Evolutionary conservation across 2,797 vertebrate species (phyloP).

Genomic region (Heteromormyrus szaboi): DNA sequence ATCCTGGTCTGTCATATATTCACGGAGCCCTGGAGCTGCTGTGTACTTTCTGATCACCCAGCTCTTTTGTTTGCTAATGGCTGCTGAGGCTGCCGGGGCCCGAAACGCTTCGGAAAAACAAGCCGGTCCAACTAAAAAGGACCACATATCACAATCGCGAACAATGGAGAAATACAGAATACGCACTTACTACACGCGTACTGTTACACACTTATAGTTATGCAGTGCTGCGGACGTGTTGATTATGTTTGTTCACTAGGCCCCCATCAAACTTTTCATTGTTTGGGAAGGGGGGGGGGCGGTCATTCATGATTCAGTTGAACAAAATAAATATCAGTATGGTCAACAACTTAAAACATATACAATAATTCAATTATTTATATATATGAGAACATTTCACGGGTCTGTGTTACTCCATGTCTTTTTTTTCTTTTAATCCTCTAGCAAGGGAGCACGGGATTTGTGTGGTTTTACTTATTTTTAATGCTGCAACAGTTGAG

Average conservation of each 20-base stretch:
- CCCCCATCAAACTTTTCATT: background rate
- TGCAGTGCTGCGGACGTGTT: background rate
- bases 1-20: background rate
- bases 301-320: background rate
- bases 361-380: background rate
- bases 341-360: background rate
- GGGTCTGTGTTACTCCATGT: background rate
- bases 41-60: background rate
- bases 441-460: slow-evolving; percentile 46
- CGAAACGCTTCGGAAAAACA: background rate
- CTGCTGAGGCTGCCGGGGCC: slow-evolving; percentile 32
- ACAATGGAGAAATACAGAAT: background rate
- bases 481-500: slow-evolving; percentile 67
- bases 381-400: background rate
- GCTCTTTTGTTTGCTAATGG: slow-evolving; percentile 37
- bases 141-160: background rate
- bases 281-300: slow-evolving; percentile 25
- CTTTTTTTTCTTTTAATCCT: slow-evolving; percentile 43
- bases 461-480: slow-evolving; percentile 68
- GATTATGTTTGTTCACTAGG: background rate
- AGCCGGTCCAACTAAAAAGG: background rate
- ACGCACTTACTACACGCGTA: slow-evolving; percentile 33
- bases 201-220: slow-evolving; percentile 20
- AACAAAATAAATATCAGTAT: background rate
- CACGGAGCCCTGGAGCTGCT: background rate